Conservation (phyloP, 2,113 vertebrate genomes). For the Xiphias gladius region DNA sequence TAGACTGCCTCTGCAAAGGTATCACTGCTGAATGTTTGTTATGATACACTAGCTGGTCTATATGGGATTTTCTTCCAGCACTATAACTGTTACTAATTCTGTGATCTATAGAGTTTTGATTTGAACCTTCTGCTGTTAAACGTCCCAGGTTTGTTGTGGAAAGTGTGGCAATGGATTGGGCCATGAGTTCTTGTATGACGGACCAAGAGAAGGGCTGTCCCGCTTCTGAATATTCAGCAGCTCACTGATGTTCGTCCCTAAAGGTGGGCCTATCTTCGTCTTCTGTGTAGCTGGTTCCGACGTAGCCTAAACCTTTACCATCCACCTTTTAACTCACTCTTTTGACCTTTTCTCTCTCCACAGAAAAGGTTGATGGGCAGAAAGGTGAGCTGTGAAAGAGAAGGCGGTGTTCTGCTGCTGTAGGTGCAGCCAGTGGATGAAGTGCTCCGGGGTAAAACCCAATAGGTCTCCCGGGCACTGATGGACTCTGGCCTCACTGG, state of each 20-base stretch:
- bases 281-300: background rate
- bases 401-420: slow-evolving; percentile 25
- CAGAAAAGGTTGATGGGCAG: slow-evolving; percentile 80
- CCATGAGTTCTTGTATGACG: slow-evolving; percentile 91
- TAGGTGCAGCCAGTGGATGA: slow-evolving; percentile 85
- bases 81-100: background rate
- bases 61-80: background rate
- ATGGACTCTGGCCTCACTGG: slow-evolving; percentile 76
- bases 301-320: background rate
- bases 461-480: slow-evolving; percentile 81
- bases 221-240: slow-evolving; percentile 97
- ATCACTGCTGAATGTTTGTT: background rate
- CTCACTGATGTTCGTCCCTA: slow-evolving; percentile 90
- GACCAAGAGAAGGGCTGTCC: slow-evolving; percentile 87
- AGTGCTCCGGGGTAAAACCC: slow-evolving; percentile 83
- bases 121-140: background rate
- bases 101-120: slow-evolving; percentile 45
- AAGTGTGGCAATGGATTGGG: slow-evolving; percentile 90
- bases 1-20: slow-evolving; percentile 5
- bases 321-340: background rate
- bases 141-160: slow-evolving; percentile 62
- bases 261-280: slow-evolving; percentile 78
- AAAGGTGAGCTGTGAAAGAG: slow-evolving; percentile 71
- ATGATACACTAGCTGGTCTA: background rate
- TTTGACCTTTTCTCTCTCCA: background rate